Conservation (phyloP, 2,797 vertebrate genomes). For the Chromis chromis region DNA sequence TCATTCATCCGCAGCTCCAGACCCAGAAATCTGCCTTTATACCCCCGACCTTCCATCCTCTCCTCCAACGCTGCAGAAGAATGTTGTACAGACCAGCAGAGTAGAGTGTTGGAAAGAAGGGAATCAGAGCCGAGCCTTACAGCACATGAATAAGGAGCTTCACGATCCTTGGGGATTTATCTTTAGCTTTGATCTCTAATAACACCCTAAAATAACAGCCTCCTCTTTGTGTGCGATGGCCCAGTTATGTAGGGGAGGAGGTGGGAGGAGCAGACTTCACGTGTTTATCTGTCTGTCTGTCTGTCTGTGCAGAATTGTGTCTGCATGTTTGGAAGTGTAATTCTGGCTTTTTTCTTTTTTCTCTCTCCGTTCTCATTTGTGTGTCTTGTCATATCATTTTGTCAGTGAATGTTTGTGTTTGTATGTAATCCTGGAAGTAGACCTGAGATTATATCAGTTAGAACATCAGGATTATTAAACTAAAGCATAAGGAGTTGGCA, state of each 20-base stretch:
- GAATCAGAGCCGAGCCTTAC: constrained; percentile 41
- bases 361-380: neutral
- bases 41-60: constrained; percentile 17
- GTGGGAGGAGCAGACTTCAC: constrained; percentile 4
- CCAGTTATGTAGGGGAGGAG: constrained; percentile 46
- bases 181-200: constrained; percentile 66
- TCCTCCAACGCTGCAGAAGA: neutral
- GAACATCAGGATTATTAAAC: neutral
- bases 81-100: constrained; percentile 28
- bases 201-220: constrained; percentile 61
- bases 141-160: constrained; percentile 50
- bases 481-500: neutral
- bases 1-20: constrained; percentile 13
- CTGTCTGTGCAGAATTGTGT: neutral
- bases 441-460: neutral
- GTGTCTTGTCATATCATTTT: neutral
- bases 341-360: neutral
- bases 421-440: neutral
- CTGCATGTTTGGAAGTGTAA: neutral
- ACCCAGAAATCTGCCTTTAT: neutral
- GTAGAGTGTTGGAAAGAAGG: constrained; percentile 16
- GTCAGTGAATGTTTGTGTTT: neutral
- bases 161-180: constrained; percentile 59
- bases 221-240: constrained; percentile 45
- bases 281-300: constrained; percentile 17